phyloP scores from a whole-genome alignment of 2,113 vertebrate genomes.

The Ovis canadensis region DNA sequence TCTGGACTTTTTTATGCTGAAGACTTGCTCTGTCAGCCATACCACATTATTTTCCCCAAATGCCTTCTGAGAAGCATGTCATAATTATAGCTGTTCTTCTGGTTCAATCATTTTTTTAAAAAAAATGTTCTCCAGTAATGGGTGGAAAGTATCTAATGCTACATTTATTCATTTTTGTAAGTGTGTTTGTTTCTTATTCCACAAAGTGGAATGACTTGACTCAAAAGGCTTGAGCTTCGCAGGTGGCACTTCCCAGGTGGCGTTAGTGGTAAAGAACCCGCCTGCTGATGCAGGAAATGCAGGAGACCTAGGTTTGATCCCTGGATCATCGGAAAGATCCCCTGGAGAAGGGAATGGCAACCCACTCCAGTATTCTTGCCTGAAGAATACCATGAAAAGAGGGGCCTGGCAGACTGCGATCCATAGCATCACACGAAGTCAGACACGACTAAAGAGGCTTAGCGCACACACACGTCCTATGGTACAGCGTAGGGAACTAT shows the following conservation, averaged over 20 bases:
- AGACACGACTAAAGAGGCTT: background rate
- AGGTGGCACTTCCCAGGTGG: background rate
- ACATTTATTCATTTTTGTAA: slow-evolving; percentile 80
- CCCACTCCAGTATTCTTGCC: background rate
- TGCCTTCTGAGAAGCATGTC: slow-evolving; percentile 49
- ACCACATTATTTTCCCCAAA: slow-evolving; percentile 26
- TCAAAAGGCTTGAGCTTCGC: background rate
- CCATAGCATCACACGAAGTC: background rate
- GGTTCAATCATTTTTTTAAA: slow-evolving; percentile 44
- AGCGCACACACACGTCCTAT: background rate
- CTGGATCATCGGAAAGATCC: background rate
- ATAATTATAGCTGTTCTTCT: slow-evolving; percentile 58
- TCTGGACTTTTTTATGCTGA: background rate
- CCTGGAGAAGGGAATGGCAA: background rate
- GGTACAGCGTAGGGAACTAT: background rate
- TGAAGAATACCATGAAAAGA: background rate
- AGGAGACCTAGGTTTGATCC: background rate
- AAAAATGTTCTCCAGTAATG: slow-evolving; percentile 46
- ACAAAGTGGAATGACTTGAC: slow-evolving; percentile 79
- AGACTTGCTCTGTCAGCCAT: background rate
- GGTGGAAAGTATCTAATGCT: slow-evolving; percentile 76
- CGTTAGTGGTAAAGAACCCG: background rate
- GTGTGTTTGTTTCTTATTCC: slow-evolving; percentile 66
- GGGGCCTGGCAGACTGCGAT: background rate
- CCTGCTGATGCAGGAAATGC: background rate